These are phyloP conservation scores for Daphoenositta chrysoptera DNA, from an alignment of 2,113 vertebrate species.

Conservation along the genomic window DNA sequence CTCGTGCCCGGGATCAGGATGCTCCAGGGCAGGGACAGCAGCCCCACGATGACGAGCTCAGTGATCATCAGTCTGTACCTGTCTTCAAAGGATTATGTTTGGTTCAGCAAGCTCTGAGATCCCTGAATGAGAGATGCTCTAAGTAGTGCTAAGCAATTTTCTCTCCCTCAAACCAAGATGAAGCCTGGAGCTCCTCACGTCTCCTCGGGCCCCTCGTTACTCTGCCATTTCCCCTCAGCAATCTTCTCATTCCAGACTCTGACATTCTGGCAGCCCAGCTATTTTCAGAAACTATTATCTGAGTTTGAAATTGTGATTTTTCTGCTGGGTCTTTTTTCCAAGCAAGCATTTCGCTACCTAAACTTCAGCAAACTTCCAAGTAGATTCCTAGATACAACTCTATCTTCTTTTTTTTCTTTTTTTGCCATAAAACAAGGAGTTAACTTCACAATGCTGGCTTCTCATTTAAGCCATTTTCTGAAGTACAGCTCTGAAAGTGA, in stretches of 20 bases:
- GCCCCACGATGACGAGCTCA: neutral
- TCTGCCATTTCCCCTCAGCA: slow-evolving; percentile 7
- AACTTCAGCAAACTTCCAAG: neutral
- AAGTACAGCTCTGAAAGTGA: neutral
- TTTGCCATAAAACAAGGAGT: neutral
- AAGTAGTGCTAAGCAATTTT: slow-evolving; percentile 58
- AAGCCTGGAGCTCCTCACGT: slow-evolving; percentile 5
- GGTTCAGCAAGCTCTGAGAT: slow-evolving; percentile 53
- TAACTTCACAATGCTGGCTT: neutral
- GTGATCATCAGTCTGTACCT: slow-evolving; percentile 22
- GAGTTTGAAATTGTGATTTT: slow-evolving; percentile 18
- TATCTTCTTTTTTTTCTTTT: neutral
- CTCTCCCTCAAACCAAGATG: slow-evolving; percentile 14
- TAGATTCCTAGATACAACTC: neutral
- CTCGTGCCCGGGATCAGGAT: neutral
- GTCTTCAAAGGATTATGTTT: slow-evolving; percentile 46
- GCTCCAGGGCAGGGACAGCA: neutral
- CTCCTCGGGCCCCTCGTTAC: slow-evolving; percentile 43
- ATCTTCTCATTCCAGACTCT: slow-evolving; percentile 12
- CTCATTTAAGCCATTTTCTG: neutral
- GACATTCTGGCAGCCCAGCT: slow-evolving; percentile 4
- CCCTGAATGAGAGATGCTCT: slow-evolving; percentile 43
- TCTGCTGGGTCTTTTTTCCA: neutral
- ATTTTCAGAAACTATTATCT: slow-evolving; percentile 36
- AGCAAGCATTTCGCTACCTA: neutral